These are phyloP conservation scores for Ganaspis sp. DNA, from an alignment of 1,140 invertebrate species.

Conservation along the genomic window DNA sequence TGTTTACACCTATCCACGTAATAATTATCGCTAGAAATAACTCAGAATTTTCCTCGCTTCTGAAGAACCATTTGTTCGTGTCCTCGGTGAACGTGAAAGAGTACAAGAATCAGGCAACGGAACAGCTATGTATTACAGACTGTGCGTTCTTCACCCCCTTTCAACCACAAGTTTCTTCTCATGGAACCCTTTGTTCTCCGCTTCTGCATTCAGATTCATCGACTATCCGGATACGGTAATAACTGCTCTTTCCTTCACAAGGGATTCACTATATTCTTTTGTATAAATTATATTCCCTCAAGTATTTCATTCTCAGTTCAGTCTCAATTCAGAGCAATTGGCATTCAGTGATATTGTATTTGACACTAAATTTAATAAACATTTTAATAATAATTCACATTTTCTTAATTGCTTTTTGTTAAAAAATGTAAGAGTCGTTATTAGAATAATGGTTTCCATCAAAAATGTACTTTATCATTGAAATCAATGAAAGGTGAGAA, in stretches of 20 bases:
- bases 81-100: neutral
- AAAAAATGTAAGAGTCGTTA: no score
- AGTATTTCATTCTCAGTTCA: neutral
- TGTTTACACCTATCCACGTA: neutral
- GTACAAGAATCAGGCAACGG: constrained; percentile 3
- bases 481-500: no score
- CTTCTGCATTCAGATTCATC: constrained; percentile 17
- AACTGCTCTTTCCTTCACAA: neutral
- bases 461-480: no score
- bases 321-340: no score
- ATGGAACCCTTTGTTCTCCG: neutral
- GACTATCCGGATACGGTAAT: constrained; percentile 13
- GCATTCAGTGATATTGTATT: no score
- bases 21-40: constrained; percentile 20
- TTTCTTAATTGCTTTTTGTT: no score
- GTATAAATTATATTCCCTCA: constrained; percentile 33
- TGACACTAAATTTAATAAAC: no score
- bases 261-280: constrained; percentile 13
- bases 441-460: no score
- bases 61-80: constrained; percentile 10
- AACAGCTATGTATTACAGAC: constrained; percentile 9
- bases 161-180: constrained; percentile 12
- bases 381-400: no score
- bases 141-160: constrained; percentile 5
- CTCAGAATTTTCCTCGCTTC: constrained; percentile 6